Percentiles rank a stretch among this genome's conserved stretches.
These are phyloP conservation scores for Leptarthrus brevirostris DNA, from an alignment of 2,888 invertebrate species.

Conservation along the genomic window DNA sequence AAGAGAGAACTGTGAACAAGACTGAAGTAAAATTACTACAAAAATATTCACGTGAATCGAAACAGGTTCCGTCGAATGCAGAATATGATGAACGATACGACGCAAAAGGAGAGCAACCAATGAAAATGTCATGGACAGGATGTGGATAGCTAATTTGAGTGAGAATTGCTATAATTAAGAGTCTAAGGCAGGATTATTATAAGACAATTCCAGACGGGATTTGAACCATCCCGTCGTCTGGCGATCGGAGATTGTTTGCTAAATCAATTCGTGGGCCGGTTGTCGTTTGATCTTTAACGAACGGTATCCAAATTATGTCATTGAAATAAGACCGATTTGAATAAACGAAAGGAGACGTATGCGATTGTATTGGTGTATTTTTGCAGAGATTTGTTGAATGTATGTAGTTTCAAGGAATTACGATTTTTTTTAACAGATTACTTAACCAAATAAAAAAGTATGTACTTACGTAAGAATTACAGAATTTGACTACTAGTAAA, in stretches of 20 bases:
- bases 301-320: no score
- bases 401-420: no score
- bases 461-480: no score
- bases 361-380: no score
- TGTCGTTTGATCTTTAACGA: no score
- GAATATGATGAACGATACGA: background rate
- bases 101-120: conserved; percentile 18
- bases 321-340: no score
- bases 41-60: conserved; percentile 6
- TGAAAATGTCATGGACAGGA: conserved; percentile 37
- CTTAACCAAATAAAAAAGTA: no score
- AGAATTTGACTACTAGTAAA: no score
- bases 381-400: no score
- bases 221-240: conserved; percentile 9
- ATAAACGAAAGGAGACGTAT: no score
- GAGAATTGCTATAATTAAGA: conserved; percentile 36
- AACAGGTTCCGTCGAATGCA: conserved; percentile 6
- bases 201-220: conserved; percentile 4
- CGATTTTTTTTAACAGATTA: no score
- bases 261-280: background rate
- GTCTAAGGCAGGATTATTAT: conserved; percentile 18
- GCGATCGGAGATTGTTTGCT: background rate
- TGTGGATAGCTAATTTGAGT: conserved; percentile 36
- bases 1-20: background rate
- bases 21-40: background rate